These are phyloP conservation scores for Heteropelma amictum DNA, from an alignment of 2,888 invertebrate genomes.

Conservation along the genomic window DNA sequence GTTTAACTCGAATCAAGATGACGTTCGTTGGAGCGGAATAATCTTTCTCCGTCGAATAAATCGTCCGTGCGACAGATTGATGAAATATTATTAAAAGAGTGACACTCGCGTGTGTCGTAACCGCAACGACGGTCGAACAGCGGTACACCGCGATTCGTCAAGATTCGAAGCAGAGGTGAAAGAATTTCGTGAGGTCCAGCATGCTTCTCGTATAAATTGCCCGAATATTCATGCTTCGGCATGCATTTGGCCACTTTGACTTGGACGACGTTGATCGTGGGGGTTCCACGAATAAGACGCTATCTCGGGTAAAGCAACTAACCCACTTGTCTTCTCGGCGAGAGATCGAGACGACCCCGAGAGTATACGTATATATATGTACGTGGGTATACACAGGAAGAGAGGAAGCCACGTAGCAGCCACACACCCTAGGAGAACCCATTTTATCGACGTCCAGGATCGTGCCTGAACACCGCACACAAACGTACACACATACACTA, in stretches of 20 bases:
- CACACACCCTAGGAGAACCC: constrained; percentile 34
- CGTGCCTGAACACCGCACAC: constrained; percentile 26
- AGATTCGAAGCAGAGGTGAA: constrained; percentile 38
- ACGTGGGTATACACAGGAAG: too few relatives aligned
- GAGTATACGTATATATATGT: too few relatives aligned
- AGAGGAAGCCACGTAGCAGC: constrained; percentile 37
- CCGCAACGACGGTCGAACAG: constrained; percentile 26
- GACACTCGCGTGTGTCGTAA: constrained; percentile 10
- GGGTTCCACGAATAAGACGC: constrained; percentile 56
- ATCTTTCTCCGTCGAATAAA: neutral
- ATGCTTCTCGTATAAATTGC: constrained; percentile 16
- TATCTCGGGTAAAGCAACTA: constrained; percentile 55
- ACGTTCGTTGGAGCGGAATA: neutral
- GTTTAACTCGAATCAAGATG: neutral
- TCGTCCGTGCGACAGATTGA: neutral
- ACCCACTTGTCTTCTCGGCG: constrained; percentile 55
- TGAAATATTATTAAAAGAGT: constrained; percentile 2
- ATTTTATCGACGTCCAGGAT: constrained; percentile 58
- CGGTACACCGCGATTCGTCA: constrained; percentile 31
- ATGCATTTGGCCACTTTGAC: constrained; percentile 24
- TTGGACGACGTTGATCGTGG: constrained; percentile 45
- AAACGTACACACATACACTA: neutral
- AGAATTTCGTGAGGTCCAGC: constrained; percentile 42
- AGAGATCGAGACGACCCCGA: constrained; percentile 54
- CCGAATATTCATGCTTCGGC: constrained; percentile 33